These are phyloP conservation scores for Lepidotrigona ventralis DNA, from an alignment of 1,140 invertebrate species.

Conservation along the genomic window DNA sequence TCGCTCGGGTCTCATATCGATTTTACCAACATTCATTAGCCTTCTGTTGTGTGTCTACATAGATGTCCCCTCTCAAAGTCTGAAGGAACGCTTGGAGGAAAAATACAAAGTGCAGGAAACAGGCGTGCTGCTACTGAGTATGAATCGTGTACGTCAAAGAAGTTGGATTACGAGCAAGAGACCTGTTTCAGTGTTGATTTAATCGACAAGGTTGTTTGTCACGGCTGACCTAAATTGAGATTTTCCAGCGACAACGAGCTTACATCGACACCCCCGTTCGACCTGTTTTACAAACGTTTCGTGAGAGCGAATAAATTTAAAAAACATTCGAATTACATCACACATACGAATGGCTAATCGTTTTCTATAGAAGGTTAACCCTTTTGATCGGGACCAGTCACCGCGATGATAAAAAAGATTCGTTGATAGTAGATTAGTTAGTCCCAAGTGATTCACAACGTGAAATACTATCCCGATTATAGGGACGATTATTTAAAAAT, in stretches of 20 bases:
- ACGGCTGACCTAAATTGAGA: not conserved
- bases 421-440: no score
- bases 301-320: not conserved
- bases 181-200: not conserved
- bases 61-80: not conserved
- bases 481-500: conserved; percentile 1
- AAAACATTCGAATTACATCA: conserved; percentile 4
- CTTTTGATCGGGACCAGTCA: not conserved
- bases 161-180: not conserved
- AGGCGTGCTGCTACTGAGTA: no score
- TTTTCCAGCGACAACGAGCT: not conserved
- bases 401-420: not conserved
- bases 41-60: not conserved
- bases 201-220: conserved; percentile 2
- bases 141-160: not conserved
- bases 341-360: no score
- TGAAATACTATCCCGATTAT: conserved; percentile 2
- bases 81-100: not conserved
- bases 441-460: not conserved
- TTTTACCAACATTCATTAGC: not conserved
- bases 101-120: no score
- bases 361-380: not conserved
- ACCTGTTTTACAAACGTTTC: not conserved
- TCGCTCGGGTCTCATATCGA: not conserved
- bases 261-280: no score